Base-by-base conservation (phyloP, 2,888 invertebrate genomes). In the Eupithecia inturbata region DNA sequence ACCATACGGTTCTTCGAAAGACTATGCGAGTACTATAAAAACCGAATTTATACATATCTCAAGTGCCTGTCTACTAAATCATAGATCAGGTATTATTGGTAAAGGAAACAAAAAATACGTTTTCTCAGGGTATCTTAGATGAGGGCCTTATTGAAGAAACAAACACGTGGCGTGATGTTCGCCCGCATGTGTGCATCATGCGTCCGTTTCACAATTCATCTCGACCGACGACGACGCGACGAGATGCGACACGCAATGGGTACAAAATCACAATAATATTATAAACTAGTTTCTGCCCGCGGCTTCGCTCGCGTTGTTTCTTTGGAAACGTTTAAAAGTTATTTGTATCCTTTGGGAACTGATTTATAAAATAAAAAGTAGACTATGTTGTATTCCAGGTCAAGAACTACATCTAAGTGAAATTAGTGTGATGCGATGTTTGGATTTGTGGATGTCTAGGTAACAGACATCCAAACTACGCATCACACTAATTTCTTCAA, bases 131-230 rank as follows among this genome's bases (percentile, higher is more conserved):
- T 81, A 82, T 81, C 70, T 73, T 73, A 73, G 78, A 83, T 82
- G 78, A 74, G 82, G 81, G 82, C 78, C 79, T 7, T 74, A 79
- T 82, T 82, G 83, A 82, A 85, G 85, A 87, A 85, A 80, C 62
- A 28, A 84, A 90, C 93, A 93, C 92, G 92, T 92, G 93, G 88
- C 12, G 53, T 1, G 19, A 5, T 6, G 49, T 3, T 87, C 68
- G 79, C 93, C 92, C 93, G 92, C 92, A 92, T 92, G 79, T 90
- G 89, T 85, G 85, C 77, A 82, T 22, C 84, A 82, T 82, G 82
- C 91, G 91, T 90, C 87, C 89, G 89, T 85, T 82, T 80, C 80
- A 82, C 81, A 28, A 71, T 69, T 28, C n/a, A 63, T 60, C 28
- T 28, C 60, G 28, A 28, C n/a, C 28, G 60, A 28, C 28, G 60